Conservation (phyloP, 2,113 vertebrate genomes). For the Corythornis vintsioides region DNA sequence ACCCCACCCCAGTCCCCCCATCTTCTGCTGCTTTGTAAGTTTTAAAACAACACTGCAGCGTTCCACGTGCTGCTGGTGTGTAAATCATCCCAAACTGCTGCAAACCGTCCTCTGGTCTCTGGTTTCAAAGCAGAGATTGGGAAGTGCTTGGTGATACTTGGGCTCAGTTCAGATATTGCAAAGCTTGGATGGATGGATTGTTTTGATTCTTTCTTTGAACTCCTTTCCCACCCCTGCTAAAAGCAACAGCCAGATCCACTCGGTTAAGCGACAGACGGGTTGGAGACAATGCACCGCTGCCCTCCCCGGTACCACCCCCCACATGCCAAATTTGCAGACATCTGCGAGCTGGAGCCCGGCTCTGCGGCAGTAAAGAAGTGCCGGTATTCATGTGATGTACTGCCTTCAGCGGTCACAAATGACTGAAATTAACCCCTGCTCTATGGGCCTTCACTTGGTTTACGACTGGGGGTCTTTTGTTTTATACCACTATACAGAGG, state of each 20-base stretch:
- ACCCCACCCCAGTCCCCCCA: not conserved
- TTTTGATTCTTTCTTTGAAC: constrained; percentile 84
- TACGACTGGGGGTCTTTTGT: constrained; percentile 66
- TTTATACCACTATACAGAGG: constrained; percentile 71
- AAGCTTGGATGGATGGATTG: constrained; percentile 67
- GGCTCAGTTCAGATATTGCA: constrained; percentile 62
- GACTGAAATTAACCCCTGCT: constrained; percentile 69
- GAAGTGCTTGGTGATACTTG: constrained; percentile 72
- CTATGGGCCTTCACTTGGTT: constrained; percentile 55
- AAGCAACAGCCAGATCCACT: constrained; percentile 74
- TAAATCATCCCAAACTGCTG: constrained; percentile 39
- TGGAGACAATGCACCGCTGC: constrained; percentile 73
- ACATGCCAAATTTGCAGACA: constrained; percentile 72
- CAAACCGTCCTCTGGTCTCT: constrained; percentile 36
- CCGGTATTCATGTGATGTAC: constrained; percentile 71
- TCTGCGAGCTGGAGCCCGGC: constrained; percentile 72
- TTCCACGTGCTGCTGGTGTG: constrained; percentile 17
- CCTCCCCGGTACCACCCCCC: constrained; percentile 17
- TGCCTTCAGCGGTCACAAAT: constrained; percentile 50
- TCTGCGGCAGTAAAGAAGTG: constrained; percentile 66
- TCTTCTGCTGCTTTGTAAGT: constrained; percentile 13
- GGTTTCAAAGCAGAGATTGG: constrained; percentile 74
- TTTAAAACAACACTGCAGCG: constrained; percentile 29
- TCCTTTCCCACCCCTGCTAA: constrained; percentile 72
- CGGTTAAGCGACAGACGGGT: constrained; percentile 77